Evolutionary conservation across 2,888 invertebrate genomes (phyloP), one percentile per base, ranked within the genome.

Genomic region (Flexamia atlantica): DNA sequence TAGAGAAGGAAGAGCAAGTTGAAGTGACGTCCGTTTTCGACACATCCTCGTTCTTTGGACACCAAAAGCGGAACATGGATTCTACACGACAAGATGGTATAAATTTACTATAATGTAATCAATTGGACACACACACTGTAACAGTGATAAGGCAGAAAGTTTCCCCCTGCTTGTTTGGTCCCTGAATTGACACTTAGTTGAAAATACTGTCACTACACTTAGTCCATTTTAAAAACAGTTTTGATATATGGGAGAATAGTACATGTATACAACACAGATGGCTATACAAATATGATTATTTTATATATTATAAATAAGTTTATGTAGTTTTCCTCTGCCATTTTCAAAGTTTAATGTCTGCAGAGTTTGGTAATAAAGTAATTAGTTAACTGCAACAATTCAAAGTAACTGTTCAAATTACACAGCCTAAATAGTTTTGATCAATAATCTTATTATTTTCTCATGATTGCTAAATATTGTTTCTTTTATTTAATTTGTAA

Each of bases 121-220:
- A 64, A 28, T 64, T 64, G 9, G 42, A 76, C 50, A 42, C 20
- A 40, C 76, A 76, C 53, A 20, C 28, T 32, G 10, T 4, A 64
- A 64, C 64, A 64, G 64, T 64, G 64, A 79, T 57, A 79, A 79
- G 79, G 79, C 79, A 79, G 79, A 79, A 79, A 57, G 57, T 32
- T 53, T 32, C 32, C 79, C 50, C 79, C 79, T 79, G 79, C 79
- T 57, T 79, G 57, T 20, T 79, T 79, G 79, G 79, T 79, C 79
- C 79, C 79, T 25, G 36, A 4, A 30, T 30, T 40, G 76, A 46
- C 50, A 46, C 14, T 28, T 28, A 64, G 64, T 64, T 57, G 4
- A 64, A 64, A 64, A 28, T 64, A 64, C 64, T 64, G 64, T 20
- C 64, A 64, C 64, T 64, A 57, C 57, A 23, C 20, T 20, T 23